Evolutionary conservation across 2,797 vertebrate species (phyloP).

Genomic region (Onychomys arenicola): DNA sequence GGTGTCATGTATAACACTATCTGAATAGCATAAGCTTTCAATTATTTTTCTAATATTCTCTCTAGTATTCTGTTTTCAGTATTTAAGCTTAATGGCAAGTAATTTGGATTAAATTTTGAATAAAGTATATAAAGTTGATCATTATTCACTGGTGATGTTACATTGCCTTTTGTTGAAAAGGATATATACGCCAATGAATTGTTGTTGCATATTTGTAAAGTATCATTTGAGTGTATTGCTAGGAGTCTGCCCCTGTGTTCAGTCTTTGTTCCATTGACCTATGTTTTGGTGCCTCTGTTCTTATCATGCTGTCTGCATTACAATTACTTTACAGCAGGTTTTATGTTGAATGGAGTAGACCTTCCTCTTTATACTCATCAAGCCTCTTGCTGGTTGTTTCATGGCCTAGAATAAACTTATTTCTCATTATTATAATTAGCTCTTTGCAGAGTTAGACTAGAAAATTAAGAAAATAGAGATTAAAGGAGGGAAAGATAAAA

Average conservation of each 20-base stretch:
- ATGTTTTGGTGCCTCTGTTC: background rate
- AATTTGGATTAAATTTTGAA: background rate
- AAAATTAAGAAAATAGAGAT: conserved; percentile 1
- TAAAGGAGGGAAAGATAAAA: conserved; percentile 3
- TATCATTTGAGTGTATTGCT: background rate
- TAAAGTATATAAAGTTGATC: background rate
- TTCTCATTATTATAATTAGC: background rate
- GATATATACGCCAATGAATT: background rate
- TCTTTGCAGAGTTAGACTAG: background rate
- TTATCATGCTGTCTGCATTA: background rate
- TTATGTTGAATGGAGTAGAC: background rate
- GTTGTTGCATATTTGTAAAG: background rate
- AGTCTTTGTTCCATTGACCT: background rate
- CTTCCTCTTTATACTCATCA: background rate
- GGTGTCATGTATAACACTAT: background rate
- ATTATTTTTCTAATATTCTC: background rate
- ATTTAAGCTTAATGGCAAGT: background rate
- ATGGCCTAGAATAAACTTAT: background rate
- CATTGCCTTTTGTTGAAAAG: background rate
- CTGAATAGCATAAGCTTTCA: background rate
- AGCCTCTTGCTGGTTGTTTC: background rate
- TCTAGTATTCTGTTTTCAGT: background rate
- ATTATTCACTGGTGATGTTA: background rate
- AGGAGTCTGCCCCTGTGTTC: background rate
- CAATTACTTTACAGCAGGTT: background rate